These are phyloP conservation scores for Trididemnum clinides DNA, from an alignment of 23 tunicate species.

Conservation along the genomic window DNA sequence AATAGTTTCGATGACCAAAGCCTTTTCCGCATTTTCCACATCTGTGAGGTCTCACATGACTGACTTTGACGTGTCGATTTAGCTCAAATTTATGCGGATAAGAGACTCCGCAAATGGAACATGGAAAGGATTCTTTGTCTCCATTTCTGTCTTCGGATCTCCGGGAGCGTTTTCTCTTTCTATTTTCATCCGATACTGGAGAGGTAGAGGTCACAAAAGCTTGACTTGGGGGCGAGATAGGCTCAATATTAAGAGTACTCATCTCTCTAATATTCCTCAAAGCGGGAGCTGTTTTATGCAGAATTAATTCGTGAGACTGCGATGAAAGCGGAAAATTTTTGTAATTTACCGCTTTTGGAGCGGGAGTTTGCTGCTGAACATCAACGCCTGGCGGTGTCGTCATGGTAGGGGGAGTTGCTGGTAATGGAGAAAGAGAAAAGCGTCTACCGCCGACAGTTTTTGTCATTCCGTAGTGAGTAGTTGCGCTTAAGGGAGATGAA, in stretches of 20 bases:
- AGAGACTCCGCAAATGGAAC: constrained; percentile 75
- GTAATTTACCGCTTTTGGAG: not conserved
- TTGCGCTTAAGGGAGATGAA: not conserved
- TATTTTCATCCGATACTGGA: not conserved
- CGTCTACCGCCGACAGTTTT: not conserved
- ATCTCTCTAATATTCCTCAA: not conserved
- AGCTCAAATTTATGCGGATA: constrained; percentile 93
- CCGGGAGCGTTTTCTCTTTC: constrained; percentile 20
- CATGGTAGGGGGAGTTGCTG: not conserved
- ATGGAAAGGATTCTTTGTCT: constrained; percentile 47
- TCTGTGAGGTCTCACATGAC: constrained; percentile 90
- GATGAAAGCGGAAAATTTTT: not conserved
- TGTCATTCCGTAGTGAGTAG: not conserved
- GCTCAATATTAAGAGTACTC: not conserved
- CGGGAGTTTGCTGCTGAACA: not conserved
- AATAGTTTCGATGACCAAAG: constrained; percentile 92
- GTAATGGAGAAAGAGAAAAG: no score
- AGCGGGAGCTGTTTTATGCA: no score
- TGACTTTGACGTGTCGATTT: constrained; percentile 95
- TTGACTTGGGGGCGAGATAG: not conserved
- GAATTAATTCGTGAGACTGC: not conserved
- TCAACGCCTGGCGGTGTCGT: not conserved
- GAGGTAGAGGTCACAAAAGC: not conserved
- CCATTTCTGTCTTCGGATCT: not conserved
- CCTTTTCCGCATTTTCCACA: constrained; percentile 91